Base-by-base conservation (phyloP, 2,797 vertebrate species). In the Adelosebastes latens region DNA sequence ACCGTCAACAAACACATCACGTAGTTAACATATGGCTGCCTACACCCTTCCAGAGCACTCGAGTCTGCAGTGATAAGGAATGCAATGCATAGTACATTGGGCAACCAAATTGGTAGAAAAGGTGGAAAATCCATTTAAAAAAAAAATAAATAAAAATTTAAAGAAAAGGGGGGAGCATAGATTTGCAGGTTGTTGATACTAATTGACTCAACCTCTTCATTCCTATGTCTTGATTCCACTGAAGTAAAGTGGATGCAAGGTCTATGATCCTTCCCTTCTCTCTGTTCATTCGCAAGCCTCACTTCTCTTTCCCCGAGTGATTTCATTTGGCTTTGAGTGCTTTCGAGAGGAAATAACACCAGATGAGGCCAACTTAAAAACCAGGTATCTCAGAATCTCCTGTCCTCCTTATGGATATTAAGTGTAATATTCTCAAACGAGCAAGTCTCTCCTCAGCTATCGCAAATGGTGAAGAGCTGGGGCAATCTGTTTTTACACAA, bases 351-450 rank as follows among this genome's bases (percentile, higher is more conserved):
- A 84, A 87, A 78, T 64, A 89, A 89, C 84, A 89, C 64, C 88
- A 91, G 90, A 95, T 91, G 92, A 88, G 88, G 27, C 87, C 84
- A 84, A 85, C 78, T 79, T 90, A 87, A 89, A 89, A 91, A 88
- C 42, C 70, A 61, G 75, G 79, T 83, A 87, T 87, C 77, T 83
- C 75, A 78, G 70, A 78, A 80, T 83, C 74, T 64, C 66, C 75
- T 64, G 34, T 87, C 77, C 86, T 91, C 87, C 81, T 90, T 86
- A 88, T 87, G 84, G 63, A 84, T 89, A 93, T 94, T 83, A 91
- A 93, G 80, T 92, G 86, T 55, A 60, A 75, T 59, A 81, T 88
- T 90, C 77, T 89, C 65, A 79, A 89, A 80, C 34, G 42, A 84
- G 77, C 9, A 4, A 77, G 32, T 55, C 73, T 83, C 69, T 87